Base-by-base conservation (phyloP, 1,140 invertebrate species). In the Scaptomyza pallida region DNA sequence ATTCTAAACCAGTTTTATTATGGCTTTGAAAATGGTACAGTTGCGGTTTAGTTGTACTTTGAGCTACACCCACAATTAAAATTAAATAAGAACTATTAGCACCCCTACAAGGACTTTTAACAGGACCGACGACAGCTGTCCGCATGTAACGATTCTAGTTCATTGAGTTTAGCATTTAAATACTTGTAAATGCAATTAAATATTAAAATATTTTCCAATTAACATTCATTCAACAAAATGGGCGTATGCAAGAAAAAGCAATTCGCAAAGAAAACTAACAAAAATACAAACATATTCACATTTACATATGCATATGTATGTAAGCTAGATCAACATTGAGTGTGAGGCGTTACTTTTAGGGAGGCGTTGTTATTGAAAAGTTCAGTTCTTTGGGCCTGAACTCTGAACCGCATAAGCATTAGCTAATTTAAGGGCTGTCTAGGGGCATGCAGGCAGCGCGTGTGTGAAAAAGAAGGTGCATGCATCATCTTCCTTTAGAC, bases 101-200 rank as follows among this genome's bases (percentile, higher is more conserved):
- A 41, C n/a, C 5, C 10, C 2, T 6, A 17, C 13, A 61, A 57
- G 57, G 62, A 67, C 68, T 52, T 8, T 35, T 35, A 47, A 33
- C 59, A 69, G 65, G 35, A 69, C 5, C 5, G 5, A 8, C 51
- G 19, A 33, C 78, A 82, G 44, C 55, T 81, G 78, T n/a, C 26
- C 3, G 12, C 3, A 17, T 35, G 26, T 35, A 19, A 2, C 19
- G 3, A 5, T 13, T 10, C 16, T 6, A 13, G 9, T 48, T 16
- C 6, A 2, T 19, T 15, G 15, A 5, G 26, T 5, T 9, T 19
- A 26, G 2, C 12, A 55, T 16, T 23, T 30, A 41, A 72, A 72
- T 69, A 62, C 56, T 50, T 37, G 61, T 19, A 45, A 69, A 71
- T 16, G 13, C n/a, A 8, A 19, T 83, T 0, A 67, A 83, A 75